Evolutionary conservation across 2,888 invertebrate species (phyloP).

Genomic region (Heteromurus nitidus): DNA sequence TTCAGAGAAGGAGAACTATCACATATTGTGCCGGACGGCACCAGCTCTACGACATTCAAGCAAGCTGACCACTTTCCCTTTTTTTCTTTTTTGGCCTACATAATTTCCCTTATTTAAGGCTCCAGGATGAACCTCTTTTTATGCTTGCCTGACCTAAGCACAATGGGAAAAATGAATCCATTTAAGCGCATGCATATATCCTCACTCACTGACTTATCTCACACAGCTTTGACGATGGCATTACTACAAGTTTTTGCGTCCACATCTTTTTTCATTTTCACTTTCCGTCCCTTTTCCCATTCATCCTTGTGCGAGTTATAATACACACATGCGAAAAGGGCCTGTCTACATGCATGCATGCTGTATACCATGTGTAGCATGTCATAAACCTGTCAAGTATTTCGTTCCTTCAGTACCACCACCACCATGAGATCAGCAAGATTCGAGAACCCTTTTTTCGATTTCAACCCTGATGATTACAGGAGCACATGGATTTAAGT

Average conservation of each 20-base stretch:
- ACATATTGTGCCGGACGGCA: slow-evolving; percentile 34
- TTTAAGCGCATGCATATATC: not conserved
- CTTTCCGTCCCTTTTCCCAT: slow-evolving; percentile 54
- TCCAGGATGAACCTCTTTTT: slow-evolving; percentile 60
- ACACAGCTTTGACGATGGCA: not conserved
- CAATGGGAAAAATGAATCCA: slow-evolving; percentile 4
- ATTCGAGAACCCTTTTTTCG: slow-evolving; percentile 47
- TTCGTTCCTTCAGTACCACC: slow-evolving; percentile 3
- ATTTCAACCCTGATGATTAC: slow-evolving; percentile 38
- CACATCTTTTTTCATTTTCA: slow-evolving; percentile 48
- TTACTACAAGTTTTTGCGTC: too few species aligned
- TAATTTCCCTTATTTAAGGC: slow-evolving; percentile 55
- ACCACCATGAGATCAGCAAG: slow-evolving; percentile 22
- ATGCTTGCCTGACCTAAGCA: slow-evolving; percentile 7
- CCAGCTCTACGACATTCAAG: slow-evolving; percentile 10
- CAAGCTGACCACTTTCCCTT: slow-evolving; percentile 61
- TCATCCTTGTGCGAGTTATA: slow-evolving; percentile 20
- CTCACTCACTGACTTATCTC: slow-evolving; percentile 29
- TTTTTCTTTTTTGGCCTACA: slow-evolving; percentile 57
- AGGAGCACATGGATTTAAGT: not conserved
- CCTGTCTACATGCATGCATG: not conserved
- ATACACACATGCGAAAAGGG: not conserved
- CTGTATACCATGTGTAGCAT: slow-evolving; percentile 13
- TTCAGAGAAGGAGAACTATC: too few species aligned
- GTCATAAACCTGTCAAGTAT: slow-evolving; percentile 53